phyloP scores from a whole-genome alignment of 2,113 vertebrate genomes.

The Pangasianodon hypophthalmus region DNA sequence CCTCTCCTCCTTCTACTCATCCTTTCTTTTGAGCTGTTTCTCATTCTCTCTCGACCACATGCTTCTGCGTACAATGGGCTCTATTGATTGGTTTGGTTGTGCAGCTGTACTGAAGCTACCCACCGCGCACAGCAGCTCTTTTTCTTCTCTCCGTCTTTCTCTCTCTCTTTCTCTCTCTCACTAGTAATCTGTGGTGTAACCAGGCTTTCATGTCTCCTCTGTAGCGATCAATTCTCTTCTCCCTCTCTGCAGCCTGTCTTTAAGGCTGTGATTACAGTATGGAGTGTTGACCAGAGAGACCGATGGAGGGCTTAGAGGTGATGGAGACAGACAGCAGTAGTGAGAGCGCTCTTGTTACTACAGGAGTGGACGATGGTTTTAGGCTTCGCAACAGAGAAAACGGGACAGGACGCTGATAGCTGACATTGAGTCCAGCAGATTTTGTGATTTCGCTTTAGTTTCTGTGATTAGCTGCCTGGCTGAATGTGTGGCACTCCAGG shows the following conservation, averaged over 20 bases:
- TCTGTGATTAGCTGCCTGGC: not conserved
- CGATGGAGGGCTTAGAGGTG: conserved; percentile 18
- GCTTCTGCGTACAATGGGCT: conserved; percentile 16
- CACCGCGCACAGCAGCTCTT: not conserved
- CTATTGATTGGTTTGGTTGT: conserved; percentile 29
- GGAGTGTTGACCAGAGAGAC: conserved; percentile 21
- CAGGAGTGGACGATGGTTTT: not conserved
- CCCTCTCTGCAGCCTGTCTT: conserved; percentile 4
- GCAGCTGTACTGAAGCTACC: conserved; percentile 34
- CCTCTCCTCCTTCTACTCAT: conserved; percentile 20
- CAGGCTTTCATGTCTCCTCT: conserved; percentile 34
- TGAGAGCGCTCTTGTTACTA: not conserved
- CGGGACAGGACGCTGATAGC: not conserved
- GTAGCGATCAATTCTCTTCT: conserved; percentile 32
- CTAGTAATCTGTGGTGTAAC: conserved; percentile 41
- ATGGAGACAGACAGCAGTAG: conserved; percentile 30
- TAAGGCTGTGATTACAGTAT: conserved; percentile 39
- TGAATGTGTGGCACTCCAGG: not conserved
- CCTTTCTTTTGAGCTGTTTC: conserved; percentile 20
- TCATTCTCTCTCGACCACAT: conserved; percentile 33
- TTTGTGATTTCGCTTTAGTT: not conserved
- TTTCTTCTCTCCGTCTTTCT: not conserved
- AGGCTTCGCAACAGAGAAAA: not conserved
- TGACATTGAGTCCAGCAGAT: not conserved
- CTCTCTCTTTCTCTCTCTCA: conserved; percentile 18